Base-by-base conservation (phyloP, 2,113 vertebrate species). In the Pleuronectes platessa region DNA sequence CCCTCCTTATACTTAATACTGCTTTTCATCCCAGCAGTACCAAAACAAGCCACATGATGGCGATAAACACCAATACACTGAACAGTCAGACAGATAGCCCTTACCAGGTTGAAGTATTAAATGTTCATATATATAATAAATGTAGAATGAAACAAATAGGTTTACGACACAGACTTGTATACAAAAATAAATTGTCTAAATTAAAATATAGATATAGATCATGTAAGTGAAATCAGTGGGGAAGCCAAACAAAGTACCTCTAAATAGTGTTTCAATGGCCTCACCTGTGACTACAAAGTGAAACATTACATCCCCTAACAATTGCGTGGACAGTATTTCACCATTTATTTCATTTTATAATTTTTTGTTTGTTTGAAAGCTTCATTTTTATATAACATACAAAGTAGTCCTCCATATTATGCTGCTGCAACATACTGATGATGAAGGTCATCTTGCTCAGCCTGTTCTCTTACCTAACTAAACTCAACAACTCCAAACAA, bases 31-130 rank as follows among this genome's bases (percentile, higher is more conserved):
- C 0, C 9, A 26, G 76, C 64, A 82, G n/a, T 82, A 73, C 73
- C 55, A 54, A 7, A 7, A 1, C 2, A 14, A 5, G n/a, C 90
- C 94, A 94, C 73, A 59, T 85, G 93, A 88, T 89, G 91, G 84
- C 2, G 70, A 11, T 78, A 82, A 45, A 84, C 55, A 70, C 58
- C 83, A 76, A 84, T 55, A 72, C 35, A 86, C 75, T 13, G 2
- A 62, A 26, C 17, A 20, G 14, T 51, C 18, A 24, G 6, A 8
- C 3, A 5, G 2, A 5, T 11, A 6, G 11, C n/a, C 51, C 15
- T 11, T 1, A 35, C 3, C 2, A 20, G 5, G 17, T 45, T 10
- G 27, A 40, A 5, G 24, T 54, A 9, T 20, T n/a, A 21, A 3
- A 5, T 9, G 14, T 3, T 54, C 51, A 54, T 54, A 54, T 54